These are phyloP conservation scores for Ladona fulva DNA, from an alignment of 1,140 invertebrate species.

Conservation along the genomic window DNA sequence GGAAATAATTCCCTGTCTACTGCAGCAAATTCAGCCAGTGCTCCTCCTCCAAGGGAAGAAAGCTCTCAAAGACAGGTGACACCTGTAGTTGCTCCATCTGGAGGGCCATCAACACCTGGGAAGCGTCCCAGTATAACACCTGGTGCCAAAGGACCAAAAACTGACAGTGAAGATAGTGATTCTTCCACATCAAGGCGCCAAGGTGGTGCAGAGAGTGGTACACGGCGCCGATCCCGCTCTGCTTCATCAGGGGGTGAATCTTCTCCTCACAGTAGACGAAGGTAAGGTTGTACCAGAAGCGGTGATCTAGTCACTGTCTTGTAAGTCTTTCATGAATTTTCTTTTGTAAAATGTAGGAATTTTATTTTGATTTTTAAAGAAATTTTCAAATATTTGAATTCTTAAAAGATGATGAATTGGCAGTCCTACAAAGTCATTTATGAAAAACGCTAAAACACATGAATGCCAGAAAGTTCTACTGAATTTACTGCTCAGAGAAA, in stretches of 20 bases:
- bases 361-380: no score
- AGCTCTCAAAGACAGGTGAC: not conserved
- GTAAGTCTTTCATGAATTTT: no score
- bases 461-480: no score
- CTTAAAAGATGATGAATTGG: no score
- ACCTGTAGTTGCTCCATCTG: not conserved
- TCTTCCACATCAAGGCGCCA: constrained; percentile 28
- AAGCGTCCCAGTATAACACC: not conserved
- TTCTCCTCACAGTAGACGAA: not conserved
- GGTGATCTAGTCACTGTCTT: no score
- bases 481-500: no score
- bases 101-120: not conserved
- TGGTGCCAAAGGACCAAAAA: constrained; percentile 34
- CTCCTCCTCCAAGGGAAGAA: not conserved
- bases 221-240: not conserved
- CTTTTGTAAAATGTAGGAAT: no score
- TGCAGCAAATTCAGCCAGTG: not conserved
- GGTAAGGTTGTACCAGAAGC: not conserved
- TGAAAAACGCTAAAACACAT: no score
- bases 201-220: constrained; percentile 27
- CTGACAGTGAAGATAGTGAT: constrained; percentile 36
- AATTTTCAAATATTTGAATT: no score
- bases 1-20: not conserved
- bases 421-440: no score
- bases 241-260: not conserved